phyloP scores from a whole-genome alignment of 2,888 invertebrate species.

The Siphlonurus alternatus region DNA sequence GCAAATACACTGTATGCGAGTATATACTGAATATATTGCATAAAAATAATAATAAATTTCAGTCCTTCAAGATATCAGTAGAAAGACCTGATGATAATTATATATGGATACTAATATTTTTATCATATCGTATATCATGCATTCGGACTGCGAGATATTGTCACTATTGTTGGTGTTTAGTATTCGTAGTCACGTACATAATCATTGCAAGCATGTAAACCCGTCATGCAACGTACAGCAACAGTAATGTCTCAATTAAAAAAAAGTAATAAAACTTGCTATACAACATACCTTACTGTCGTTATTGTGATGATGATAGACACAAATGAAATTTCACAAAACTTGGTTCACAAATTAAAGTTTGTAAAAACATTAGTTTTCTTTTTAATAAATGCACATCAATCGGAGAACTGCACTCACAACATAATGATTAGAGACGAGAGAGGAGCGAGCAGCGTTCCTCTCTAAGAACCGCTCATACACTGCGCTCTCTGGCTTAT shows the following conservation, averaged over 20 bases:
- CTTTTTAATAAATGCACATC: background rate
- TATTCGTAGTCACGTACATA: background rate
- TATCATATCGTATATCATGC: too few relatives aligned
- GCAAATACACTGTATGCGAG: too few relatives aligned
- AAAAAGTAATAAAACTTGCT: background rate
- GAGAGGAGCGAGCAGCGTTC: background rate
- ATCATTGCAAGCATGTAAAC: background rate
- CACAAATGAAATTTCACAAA: background rate
- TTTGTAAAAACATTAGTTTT: background rate
- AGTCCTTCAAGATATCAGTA: too few relatives aligned
- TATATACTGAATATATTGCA: too few relatives aligned
- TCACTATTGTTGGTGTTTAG: background rate
- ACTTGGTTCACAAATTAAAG: background rate
- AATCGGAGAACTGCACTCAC: background rate
- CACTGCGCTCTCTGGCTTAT: background rate
- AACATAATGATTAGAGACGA: background rate
- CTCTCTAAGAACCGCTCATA: background rate
- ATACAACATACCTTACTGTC: background rate
- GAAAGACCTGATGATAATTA: too few relatives aligned
- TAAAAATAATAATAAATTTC: too few relatives aligned
- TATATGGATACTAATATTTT: too few relatives aligned
- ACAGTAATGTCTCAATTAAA: conserved; percentile 1
- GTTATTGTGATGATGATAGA: background rate
- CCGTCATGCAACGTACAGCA: background rate
- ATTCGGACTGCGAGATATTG: too few relatives aligned